Evolutionary conservation across 2,113 vertebrate genomes (phyloP).

Genomic region (Nesoenas mayeri): DNA sequence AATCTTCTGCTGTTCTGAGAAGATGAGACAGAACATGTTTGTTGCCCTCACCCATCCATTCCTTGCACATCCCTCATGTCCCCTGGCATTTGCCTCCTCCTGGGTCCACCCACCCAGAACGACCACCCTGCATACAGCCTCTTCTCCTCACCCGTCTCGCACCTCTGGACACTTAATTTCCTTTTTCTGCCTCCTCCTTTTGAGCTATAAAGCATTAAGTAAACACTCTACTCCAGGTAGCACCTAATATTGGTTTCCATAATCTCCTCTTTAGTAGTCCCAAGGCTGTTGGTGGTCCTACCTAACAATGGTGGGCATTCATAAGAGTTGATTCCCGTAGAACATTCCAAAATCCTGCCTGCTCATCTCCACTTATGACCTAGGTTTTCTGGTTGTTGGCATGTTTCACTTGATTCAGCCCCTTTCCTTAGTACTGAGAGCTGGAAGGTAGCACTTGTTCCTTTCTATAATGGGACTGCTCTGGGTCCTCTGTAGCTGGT

Average conservation of each 20-base stretch:
- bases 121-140: not conserved
- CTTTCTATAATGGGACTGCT: not conserved
- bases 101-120: not conserved
- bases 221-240: not conserved
- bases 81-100: not conserved
- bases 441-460: not conserved
- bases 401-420: not conserved
- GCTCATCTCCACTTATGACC: not conserved
- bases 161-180: not conserved
- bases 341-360: not conserved
- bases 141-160: not conserved
- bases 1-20: not conserved
- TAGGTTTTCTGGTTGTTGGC: not conserved
- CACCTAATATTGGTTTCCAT: not conserved
- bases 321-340: not conserved
- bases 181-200: not conserved
- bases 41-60: not conserved
- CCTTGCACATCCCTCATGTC: rapidly evolving
- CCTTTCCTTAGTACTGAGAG: not conserved
- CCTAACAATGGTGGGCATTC: rapidly evolving
- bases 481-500: not conserved
- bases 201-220: not conserved
- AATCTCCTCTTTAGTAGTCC: not conserved
- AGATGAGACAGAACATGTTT: not conserved
- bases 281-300: not conserved